phyloP scores from a whole-genome alignment of 2,797 vertebrate genomes.

The Scomberomorus guttatus region DNA sequence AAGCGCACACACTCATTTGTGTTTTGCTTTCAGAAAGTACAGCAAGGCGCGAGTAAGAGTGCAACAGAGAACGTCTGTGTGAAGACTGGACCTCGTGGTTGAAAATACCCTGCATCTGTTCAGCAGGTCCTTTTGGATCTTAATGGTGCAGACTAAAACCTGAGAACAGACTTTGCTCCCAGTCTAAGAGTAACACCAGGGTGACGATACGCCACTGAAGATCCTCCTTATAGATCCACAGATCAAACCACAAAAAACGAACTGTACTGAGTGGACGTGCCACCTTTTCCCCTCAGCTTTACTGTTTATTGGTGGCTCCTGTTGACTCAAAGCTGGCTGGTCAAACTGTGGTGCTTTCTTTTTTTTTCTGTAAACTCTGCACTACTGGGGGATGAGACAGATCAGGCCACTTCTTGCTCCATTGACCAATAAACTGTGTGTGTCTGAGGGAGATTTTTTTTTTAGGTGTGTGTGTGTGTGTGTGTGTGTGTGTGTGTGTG shows the following conservation, averaged over 20 bases:
- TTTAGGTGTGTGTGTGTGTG: not conserved
- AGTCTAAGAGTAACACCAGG: not conserved
- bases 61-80: constrained; percentile 50
- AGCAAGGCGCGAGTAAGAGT: constrained; percentile 60
- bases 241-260: constrained; percentile 9
- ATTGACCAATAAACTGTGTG: constrained; percentile 29
- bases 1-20: constrained; percentile 5
- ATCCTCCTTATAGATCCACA: constrained; percentile 1
- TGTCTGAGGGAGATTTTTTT: not conserved
- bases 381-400: constrained; percentile 35
- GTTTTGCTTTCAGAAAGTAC: constrained; percentile 61
- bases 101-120: not conserved
- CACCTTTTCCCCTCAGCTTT: not conserved
- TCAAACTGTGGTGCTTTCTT: constrained; percentile 36
- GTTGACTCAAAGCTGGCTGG: constrained; percentile 21
- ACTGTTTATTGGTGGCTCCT: constrained; percentile 4
- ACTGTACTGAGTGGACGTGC: not conserved
- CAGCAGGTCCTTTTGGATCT: constrained; percentile 12
- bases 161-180: constrained; percentile 17
- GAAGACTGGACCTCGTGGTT: constrained; percentile 23
- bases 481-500: not conserved
- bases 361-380: constrained; percentile 32
- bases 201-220: not conserved
- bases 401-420: constrained; percentile 8
- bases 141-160: not conserved